These are phyloP conservation scores for Drosophila albomicans DNA, from an alignment of 1,140 invertebrate species.

Conservation along the genomic window DNA sequence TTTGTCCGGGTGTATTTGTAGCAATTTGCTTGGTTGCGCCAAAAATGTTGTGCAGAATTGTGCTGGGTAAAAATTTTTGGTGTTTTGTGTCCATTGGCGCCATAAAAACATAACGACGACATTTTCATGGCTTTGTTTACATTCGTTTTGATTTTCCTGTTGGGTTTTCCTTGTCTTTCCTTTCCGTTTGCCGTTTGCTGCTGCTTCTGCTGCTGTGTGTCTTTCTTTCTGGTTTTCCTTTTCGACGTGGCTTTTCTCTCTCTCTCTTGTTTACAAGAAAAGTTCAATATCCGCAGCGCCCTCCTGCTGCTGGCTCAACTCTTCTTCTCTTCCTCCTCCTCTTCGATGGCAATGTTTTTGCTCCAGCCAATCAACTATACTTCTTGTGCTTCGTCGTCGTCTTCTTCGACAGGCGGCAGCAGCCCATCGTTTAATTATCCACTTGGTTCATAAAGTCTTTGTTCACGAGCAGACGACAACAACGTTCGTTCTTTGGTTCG, in stretches of 20 bases:
- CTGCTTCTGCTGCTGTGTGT: too few species aligned
- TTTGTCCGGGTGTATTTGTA: not conserved
- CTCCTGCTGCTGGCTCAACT: conserved; percentile 10
- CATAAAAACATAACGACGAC: conserved; percentile 69
- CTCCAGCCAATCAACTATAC: conserved; percentile 42
- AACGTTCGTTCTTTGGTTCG: not conserved
- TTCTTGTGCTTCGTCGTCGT: not conserved
- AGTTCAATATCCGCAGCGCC: conserved; percentile 62
- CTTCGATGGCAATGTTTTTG: not conserved
- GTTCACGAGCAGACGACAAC: conserved; percentile 31
- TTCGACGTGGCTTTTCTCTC: conserved; percentile 34
- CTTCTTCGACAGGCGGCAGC: not conserved
- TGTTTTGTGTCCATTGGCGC: conserved; percentile 57
- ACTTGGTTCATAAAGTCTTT: conserved; percentile 58
- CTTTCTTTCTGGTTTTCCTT: conserved; percentile 12
- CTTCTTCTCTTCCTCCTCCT: not conserved
- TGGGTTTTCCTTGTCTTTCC: conserved; percentile 31
- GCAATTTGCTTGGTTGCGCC: conserved; percentile 12
- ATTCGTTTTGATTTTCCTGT: conserved; percentile 56
- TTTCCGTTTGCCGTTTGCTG: not conserved
- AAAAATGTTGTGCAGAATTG: conserved; percentile 5
- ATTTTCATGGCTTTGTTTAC: conserved; percentile 76
- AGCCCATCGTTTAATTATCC: conserved; percentile 65
- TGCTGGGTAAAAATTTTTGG: conserved; percentile 9
- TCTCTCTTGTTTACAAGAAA: conserved; percentile 40